A percentile compares a stretch with the other conserved stretches of the same genome.
Evolutionary conservation across 2,113 vertebrate species (phyloP).

Genomic region (Catharus minimus): DNA sequence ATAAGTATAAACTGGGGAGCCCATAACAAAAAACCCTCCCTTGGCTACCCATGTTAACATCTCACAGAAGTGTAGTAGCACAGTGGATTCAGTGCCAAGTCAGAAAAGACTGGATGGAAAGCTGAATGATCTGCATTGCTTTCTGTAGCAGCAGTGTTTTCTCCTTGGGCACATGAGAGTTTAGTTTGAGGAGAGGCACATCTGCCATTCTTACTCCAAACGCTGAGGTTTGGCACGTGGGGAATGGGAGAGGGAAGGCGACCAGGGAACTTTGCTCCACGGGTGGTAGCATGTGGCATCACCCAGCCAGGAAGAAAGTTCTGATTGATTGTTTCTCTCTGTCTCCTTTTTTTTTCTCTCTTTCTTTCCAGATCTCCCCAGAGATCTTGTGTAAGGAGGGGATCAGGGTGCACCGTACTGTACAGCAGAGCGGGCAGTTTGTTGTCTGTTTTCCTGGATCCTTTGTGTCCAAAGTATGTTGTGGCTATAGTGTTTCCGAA

Average conservation of each 20-base stretch:
- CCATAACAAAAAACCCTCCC: neutral
- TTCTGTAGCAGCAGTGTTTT: neutral
- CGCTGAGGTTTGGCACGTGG: fast-evolving
- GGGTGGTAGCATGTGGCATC: neutral
- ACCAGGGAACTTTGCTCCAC: neutral
- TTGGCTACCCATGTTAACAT: neutral
- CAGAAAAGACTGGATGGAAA: neutral
- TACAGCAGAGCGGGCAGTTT: constrained; percentile 97
- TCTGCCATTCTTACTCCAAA: neutral
- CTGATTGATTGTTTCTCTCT: neutral
- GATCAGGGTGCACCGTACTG: constrained; percentile 94
- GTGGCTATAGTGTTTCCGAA: constrained; percentile 98
- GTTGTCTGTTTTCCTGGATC: constrained; percentile 97
- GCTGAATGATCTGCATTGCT: neutral
- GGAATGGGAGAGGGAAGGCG: neutral
- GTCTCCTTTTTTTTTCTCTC: fast-evolving
- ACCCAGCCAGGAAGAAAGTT: neutral
- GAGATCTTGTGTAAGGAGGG: constrained; percentile 97
- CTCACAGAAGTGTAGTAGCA: neutral
- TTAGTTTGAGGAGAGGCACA: neutral
- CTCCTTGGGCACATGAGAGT: neutral
- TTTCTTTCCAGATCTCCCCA: constrained; percentile 89
- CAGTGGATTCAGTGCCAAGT: neutral
- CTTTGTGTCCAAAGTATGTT: constrained; percentile 97
- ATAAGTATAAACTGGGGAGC: neutral